Percentiles rank a stretch among this genome's conserved stretches.
Evolutionary conservation across 2,797 vertebrate species (phyloP).

Genomic region (Okamejei kenojei): DNA sequence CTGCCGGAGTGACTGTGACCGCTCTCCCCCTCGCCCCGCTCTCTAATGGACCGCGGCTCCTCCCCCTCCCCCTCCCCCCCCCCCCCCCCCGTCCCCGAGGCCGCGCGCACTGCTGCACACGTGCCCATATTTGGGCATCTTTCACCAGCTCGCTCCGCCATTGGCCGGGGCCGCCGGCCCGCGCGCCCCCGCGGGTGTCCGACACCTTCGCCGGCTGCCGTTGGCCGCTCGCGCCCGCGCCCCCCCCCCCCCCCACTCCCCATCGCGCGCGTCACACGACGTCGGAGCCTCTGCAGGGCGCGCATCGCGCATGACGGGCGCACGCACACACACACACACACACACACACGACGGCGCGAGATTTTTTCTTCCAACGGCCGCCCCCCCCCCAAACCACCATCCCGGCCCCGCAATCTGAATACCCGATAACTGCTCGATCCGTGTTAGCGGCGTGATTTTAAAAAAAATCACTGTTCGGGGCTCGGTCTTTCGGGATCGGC

Average conservation of each 20-base stretch:
- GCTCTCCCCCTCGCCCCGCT: not conserved
- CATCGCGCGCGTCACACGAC: not conserved
- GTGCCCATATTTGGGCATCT: constrained; percentile 31
- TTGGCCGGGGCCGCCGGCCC: not conserved
- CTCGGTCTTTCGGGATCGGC: not conserved
- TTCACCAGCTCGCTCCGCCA: not conserved
- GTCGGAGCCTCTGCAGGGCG: not conserved
- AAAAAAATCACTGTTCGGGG: not conserved
- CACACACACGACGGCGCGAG: no score
- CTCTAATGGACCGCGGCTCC: constrained; percentile 16
- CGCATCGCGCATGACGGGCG: not conserved
- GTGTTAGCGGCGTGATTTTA: rapidly evolving
- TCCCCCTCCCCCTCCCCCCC: not conserved
- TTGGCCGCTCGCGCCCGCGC: not conserved
- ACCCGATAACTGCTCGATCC: not conserved
- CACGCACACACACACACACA: no score
- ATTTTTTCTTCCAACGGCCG: not conserved
- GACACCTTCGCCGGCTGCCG: not conserved
- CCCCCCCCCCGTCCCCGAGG: not conserved
- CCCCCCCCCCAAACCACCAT: no score
- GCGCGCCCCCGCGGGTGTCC: not conserved
- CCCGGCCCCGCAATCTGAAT: not conserved
- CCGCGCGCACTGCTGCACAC: constrained; percentile 14
- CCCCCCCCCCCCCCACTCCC: no score
- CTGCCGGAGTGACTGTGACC: constrained; percentile 13